A percentile compares a stretch with the other conserved stretches of the same genome.
Conservation (phyloP, 2,888 invertebrate species). For the Cataglyphis cursor region DNA sequence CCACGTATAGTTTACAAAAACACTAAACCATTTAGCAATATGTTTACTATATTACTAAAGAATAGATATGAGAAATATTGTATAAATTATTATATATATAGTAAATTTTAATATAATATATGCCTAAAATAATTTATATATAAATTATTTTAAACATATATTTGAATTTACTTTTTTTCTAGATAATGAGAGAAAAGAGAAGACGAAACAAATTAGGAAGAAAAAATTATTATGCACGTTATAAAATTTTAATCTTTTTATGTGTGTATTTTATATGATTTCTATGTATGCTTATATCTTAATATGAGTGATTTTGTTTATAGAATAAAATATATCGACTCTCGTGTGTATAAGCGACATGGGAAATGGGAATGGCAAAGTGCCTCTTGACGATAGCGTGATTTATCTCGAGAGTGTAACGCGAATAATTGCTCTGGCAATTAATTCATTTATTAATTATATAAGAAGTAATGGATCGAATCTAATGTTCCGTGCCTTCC, state of each 20-base stretch:
- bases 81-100: not conserved
- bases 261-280: not conserved
- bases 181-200: not conserved
- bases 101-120: no score
- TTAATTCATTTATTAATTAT: slow-evolving; percentile 15
- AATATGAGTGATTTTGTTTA: not conserved
- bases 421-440: slow-evolving; percentile 11
- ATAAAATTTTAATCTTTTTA: not conserved
- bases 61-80: not conserved
- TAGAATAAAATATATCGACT: not conserved
- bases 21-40: not conserved
- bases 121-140: no score
- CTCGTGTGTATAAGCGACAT: not conserved
- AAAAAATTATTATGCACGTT: not conserved
- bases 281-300: not conserved
- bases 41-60: not conserved
- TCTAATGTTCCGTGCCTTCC: not conserved
- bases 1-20: not conserved
- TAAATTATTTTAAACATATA: not conserved
- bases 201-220: not conserved
- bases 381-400: not conserved
- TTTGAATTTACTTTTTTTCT: not conserved
- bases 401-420: slow-evolving; percentile 1
- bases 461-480: not conserved
- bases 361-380: not conserved